Evolutionary conservation across 2,888 invertebrate genomes (phyloP), one percentile per base, ranked within the genome.

Genomic region (Hirtodrosophila histrioides): DNA sequence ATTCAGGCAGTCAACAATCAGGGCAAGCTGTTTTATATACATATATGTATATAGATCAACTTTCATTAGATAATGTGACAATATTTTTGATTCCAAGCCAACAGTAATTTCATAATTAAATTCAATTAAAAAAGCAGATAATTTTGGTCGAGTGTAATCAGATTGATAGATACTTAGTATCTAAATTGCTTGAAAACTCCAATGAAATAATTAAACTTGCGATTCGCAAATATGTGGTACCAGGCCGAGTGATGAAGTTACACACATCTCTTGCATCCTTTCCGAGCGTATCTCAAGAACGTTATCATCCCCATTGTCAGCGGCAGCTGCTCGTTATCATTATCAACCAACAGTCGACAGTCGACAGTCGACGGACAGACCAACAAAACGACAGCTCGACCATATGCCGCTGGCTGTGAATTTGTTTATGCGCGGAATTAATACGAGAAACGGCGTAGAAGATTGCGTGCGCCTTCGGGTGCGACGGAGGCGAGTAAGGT

Each of bases 371-470:
- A 11, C 29, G 10, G 33, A 12, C 6, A n/a, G 39, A 23, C 17
- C 7, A 10, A 4, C 36, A 39, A 39, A 37, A 7, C 1, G 35
- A 43, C 24, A 17, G 54, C 45, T 56, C 56, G 35, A 43, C 65
- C 67, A 64, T 53, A 61, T 62, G 85, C 75, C 64, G 51, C 58
- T 23, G 58, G 61, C 69, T 66, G 72, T 49, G 67, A 87, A 78
- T 72, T 87, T 72, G 85, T 75, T 81, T 74, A 85, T 57, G 66
- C 56, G 45, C 11, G 39, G 57, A 61, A 71, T 55, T 71, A 64
- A 68, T 63, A 57, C 31, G 43, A 17, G 17, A 60, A 75, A 58
- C 50, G 36, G n/a, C n/a, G 33, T 27, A 12, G 45, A 17, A 37
- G 8, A 45, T 27, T 41, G 29, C 8, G n/a, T 9, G 17, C 2